phyloP scores from a whole-genome alignment of 2,113 vertebrate genomes.

The Tympanuchus pallidicinctus region DNA sequence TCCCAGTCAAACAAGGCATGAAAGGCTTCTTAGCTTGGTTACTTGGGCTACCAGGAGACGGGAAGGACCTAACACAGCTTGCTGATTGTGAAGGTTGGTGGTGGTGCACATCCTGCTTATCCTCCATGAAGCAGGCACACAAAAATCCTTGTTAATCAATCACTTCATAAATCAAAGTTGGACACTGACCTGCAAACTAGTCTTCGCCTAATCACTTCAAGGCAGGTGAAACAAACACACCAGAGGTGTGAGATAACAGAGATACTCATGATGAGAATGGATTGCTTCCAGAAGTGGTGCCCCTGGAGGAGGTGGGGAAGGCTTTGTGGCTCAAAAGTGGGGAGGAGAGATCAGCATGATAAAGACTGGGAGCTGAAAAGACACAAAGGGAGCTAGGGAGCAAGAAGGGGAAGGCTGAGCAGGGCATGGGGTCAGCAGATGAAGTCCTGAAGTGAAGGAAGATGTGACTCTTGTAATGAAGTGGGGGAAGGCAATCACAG shows the following conservation, averaged over 20 bases:
- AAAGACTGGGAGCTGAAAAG: constrained; percentile 43
- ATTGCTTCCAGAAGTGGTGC: not conserved
- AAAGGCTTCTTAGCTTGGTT: not conserved
- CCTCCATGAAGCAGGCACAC: not conserved
- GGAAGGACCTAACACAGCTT: not conserved
- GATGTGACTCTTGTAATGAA: not conserved
- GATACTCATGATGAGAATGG: not conserved
- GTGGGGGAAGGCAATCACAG: not conserved
- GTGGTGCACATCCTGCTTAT: not conserved
- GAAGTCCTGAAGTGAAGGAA: constrained; percentile 1
- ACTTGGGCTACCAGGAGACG: not conserved
- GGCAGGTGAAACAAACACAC: not conserved
- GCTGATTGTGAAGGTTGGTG: not conserved
- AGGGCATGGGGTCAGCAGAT: not conserved
- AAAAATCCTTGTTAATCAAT: not conserved
- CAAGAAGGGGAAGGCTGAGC: constrained; percentile 11
- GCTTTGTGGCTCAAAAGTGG: constrained; percentile 21
- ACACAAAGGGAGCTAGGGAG: constrained; percentile 28
- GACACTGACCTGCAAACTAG: not conserved
- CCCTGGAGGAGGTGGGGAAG: not conserved
- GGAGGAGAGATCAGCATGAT: constrained; percentile 49
- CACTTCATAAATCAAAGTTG: not conserved
- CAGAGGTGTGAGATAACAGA: not conserved
- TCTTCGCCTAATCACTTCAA: not conserved
- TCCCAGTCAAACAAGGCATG: not conserved